Evolutionary conservation across 2,888 invertebrate species (phyloP).

Genomic region (Tipula lateralis): DNA sequence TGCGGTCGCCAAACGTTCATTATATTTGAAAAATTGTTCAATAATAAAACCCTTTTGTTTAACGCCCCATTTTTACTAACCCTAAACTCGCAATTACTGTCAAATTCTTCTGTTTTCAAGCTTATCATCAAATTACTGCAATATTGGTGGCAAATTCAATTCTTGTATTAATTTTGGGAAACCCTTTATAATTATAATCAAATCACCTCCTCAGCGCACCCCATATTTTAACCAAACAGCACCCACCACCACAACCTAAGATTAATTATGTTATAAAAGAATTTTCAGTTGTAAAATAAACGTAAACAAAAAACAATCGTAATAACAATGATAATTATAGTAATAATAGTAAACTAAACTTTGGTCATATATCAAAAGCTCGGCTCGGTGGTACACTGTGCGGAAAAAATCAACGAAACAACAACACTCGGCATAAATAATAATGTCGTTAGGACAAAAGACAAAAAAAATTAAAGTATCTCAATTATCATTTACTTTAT

Average conservation of each 20-base stretch:
- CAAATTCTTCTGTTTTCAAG: too few species aligned
- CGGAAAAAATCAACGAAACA: background rate
- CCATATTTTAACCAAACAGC: background rate
- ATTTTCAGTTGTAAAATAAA: background rate
- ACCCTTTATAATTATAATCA: background rate
- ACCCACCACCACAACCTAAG: background rate
- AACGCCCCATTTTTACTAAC: too few species aligned
- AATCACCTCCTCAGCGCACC: background rate
- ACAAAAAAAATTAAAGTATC: background rate
- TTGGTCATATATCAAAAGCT: background rate
- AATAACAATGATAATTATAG: slow-evolving; percentile 1
- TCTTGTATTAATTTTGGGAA: too few species aligned
- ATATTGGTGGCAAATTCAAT: too few species aligned
- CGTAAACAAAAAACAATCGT: background rate
- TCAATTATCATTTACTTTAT: slow-evolving; percentile 19
- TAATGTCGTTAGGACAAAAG: background rate
- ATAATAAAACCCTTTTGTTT: too few species aligned
- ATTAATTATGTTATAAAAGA: background rate
- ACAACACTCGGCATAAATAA: background rate
- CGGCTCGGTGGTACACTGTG: background rate
- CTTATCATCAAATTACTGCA: too few species aligned
- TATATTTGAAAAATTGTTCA: too few species aligned
- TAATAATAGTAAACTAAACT: slow-evolving; percentile 9
- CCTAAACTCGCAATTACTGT: too few species aligned
- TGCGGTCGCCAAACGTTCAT: too few species aligned